These are phyloP conservation scores for Morpho achilles DNA, from an alignment of 2,888 invertebrate species.

Conservation along the genomic window DNA sequence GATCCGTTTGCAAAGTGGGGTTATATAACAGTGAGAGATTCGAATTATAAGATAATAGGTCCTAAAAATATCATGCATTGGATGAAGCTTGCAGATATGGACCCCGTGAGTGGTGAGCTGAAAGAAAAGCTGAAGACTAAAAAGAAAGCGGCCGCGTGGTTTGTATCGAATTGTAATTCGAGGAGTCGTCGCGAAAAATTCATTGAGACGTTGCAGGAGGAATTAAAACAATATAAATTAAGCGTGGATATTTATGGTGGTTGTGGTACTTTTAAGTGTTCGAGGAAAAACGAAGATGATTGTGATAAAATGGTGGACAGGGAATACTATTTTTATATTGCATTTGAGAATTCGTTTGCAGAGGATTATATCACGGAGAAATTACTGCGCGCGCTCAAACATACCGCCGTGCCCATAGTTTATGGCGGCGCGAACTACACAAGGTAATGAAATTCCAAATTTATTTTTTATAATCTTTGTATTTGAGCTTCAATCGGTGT, in stretches of 20 bases:
- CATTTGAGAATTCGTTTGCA: constrained; percentile 53
- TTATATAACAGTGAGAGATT: constrained; percentile 50
- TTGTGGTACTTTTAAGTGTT: constrained; percentile 43
- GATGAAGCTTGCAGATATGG: constrained; percentile 43
- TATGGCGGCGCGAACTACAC: constrained; percentile 79
- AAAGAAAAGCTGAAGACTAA: constrained; percentile 39
- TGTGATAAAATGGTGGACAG: constrained; percentile 40
- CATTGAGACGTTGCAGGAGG: constrained; percentile 33
- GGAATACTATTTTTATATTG: constrained; percentile 54
- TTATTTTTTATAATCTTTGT: background rate
- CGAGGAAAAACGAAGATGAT: constrained; percentile 27
- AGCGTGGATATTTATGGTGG: constrained; percentile 44
- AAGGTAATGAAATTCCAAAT: constrained; percentile 33
- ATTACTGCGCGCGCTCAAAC: constrained; percentile 43
- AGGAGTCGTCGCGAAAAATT: constrained; percentile 36
- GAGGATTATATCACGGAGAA: constrained; percentile 36
- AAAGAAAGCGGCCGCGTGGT: constrained; percentile 49
- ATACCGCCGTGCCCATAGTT: constrained; percentile 82
- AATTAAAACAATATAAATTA: constrained; percentile 36
- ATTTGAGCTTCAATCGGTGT: no score
- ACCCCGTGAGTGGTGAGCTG: constrained; percentile 36
- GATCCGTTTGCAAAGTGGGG: constrained; percentile 56
- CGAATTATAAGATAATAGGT: constrained; percentile 42
- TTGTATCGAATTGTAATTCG: constrained; percentile 48
- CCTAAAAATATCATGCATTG: constrained; percentile 51